A percentile compares a stretch with the other conserved stretches of the same genome.
These are phyloP conservation scores for Ceyx margarethae DNA, from an alignment of 2,113 vertebrate genomes.

Conservation along the genomic window DNA sequence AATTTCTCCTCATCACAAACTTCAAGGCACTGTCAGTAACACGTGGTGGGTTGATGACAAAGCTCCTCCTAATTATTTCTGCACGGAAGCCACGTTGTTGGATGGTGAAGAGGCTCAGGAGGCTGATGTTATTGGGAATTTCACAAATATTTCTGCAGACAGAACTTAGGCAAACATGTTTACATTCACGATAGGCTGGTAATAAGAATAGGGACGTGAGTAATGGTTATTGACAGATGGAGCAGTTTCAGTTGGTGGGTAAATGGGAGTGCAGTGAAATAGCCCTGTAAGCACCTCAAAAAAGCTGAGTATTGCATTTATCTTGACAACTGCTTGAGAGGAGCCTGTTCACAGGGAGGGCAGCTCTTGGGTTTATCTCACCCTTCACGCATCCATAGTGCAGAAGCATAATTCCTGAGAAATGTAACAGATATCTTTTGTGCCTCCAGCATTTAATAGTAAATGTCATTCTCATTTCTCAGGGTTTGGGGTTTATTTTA, in stretches of 20 bases:
- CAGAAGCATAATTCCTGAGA: neutral
- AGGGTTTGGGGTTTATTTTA: neutral
- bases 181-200: neutral
- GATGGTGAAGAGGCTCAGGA: neutral
- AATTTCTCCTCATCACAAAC: neutral
- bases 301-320: conserved; percentile 22
- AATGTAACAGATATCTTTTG: neutral
- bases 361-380: neutral
- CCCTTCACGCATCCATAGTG: neutral
- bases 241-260: conserved; percentile 5
- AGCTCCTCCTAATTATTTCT: neutral
- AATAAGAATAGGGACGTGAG: neutral
- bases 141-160: neutral
- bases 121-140: neutral
- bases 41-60: fast-evolving
- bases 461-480: neutral
- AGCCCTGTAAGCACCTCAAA: neutral
- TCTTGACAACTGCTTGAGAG: neutral
- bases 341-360: neutral
- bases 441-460: neutral
- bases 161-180: neutral
- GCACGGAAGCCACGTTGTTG: neutral
- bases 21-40: neutral
- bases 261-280: neutral
- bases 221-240: conserved; percentile 1